Conservation (phyloP, 2,888 invertebrate genomes). For the Escarpia spicata region DNA sequence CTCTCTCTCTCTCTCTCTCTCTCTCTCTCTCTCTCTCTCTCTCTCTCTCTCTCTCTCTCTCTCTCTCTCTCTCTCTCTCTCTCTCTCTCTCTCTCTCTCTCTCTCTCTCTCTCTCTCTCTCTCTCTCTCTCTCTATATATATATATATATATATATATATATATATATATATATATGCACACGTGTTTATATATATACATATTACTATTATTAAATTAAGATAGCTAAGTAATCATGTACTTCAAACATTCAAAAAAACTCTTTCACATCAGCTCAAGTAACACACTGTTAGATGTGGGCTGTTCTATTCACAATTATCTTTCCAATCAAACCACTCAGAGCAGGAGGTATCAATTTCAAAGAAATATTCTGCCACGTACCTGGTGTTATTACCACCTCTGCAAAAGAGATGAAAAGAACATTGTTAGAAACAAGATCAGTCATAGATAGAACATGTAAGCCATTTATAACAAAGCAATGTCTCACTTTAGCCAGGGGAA, state of each 20-base stretch:
- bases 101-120: too few species aligned
- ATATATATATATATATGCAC: background rate
- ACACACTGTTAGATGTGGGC: background rate
- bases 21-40: too few species aligned
- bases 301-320: background rate
- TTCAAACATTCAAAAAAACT: background rate
- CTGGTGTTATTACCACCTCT: background rate
- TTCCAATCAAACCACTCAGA: background rate
- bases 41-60: too few species aligned
- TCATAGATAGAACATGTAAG: background rate
- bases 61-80: too few species aligned
- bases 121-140: too few species aligned
- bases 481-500: background rate
- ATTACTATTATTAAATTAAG: too few species aligned
- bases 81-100: too few species aligned
- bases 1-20: too few species aligned
- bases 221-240: background rate
- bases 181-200: too few species aligned
- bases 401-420: background rate
- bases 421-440: constrained; percentile 13
- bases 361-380: background rate
- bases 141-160: too few species aligned
- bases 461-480: background rate
- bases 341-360: background rate
- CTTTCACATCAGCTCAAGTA: background rate